Evolutionary conservation across 2,797 vertebrate genomes (phyloP), one percentile per base, ranked within the genome.

Genomic region (Xenopus petersii): DNA sequence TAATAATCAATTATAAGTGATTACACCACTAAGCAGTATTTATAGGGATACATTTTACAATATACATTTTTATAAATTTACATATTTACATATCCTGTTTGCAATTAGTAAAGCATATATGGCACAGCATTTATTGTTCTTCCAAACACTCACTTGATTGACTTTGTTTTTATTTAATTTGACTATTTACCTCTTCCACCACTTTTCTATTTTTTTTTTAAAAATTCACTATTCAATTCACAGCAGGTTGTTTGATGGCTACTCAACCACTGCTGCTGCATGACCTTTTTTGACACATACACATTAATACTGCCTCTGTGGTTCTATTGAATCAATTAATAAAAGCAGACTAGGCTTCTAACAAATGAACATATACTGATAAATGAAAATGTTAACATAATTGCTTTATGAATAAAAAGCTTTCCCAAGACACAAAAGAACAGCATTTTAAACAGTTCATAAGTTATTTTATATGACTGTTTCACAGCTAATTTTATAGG

Each of bases 391-490:
- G 5, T 42, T 1, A 42, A 42, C 2, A 42, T 42, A 42, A 42
- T 42, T 5, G 36, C 4, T 92, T 92, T 91, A 94, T 96, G 95
- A 98, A 98, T 98, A 96, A 98, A 97, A 95, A 96, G 92, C 95
- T 97, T 94, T 94, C 91, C 90, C 92, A 93, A 87, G 89, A 94
- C 94, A 94, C 92, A 93, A 93, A 92, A 91, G 88, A 93, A 63
- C 86, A 92, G 89, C 89, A 91, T 91, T 95, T 97, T 98, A 96
- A 95, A 96, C 98, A 96, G 97, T 97, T 95, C 95, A 96, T 96
- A 96, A 95, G 91, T 95, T 95, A 96, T 51, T 51, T 51, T 51
- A 42, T 42, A 42, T 6, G 36, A 3, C 36, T 4, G 8, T 7
- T 42, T 42, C 26, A 42, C 36, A 42, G 36, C 26, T 30, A 2